Evolutionary conservation across 1,140 invertebrate species (phyloP).

Genomic region (Copidosoma floridanum): DNA sequence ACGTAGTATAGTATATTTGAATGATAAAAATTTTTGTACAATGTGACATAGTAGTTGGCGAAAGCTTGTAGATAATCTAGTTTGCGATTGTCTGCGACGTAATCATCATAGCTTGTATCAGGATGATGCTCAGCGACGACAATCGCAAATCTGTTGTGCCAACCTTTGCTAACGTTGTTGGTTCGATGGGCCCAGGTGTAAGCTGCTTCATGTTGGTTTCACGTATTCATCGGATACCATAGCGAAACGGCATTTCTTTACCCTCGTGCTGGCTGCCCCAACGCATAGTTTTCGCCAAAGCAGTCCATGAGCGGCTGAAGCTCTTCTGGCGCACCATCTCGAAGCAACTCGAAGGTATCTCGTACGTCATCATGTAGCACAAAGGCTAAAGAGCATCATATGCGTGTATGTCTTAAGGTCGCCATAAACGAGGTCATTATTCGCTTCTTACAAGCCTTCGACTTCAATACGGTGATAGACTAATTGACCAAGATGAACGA

Average conservation of each 20-base stretch:
- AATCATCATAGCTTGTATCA: background rate
- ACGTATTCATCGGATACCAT: background rate
- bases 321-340: background rate
- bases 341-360: background rate
- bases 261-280: background rate
- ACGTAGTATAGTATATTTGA: too few relatives aligned
- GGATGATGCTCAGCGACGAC: conserved; percentile 2
- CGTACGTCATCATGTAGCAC: background rate
- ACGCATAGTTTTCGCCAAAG: conserved; percentile 5
- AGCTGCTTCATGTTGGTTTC: conserved; percentile 5
- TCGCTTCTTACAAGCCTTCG: too few relatives aligned
- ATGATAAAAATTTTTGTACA: too few relatives aligned
- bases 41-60: too few relatives aligned
- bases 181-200: too few relatives aligned
- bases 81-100: too few relatives aligned
- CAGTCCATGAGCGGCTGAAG: background rate
- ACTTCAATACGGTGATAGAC: too few relatives aligned
- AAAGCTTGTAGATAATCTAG: too few relatives aligned
- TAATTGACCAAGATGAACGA: too few relatives aligned
- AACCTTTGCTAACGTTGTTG: conserved; percentile 2
- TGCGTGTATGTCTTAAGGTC: too few relatives aligned
- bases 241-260: background rate
- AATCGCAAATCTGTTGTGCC: background rate
- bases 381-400: background rate
- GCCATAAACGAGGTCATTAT: too few relatives aligned